These are phyloP conservation scores for Pseudanteris insignis DNA, from an alignment of 2,888 invertebrate species.

Conservation along the genomic window DNA sequence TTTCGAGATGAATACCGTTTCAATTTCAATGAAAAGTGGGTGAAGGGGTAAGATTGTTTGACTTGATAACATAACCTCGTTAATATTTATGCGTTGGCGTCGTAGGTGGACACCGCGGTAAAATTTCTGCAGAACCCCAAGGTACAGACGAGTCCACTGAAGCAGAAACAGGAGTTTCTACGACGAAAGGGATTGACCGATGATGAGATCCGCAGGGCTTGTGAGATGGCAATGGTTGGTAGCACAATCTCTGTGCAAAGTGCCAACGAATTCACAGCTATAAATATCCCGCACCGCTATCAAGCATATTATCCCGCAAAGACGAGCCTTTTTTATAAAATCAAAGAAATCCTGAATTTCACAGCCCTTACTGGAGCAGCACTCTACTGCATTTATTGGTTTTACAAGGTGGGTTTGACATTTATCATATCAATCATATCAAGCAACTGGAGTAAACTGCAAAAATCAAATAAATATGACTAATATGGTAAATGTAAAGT, in stretches of 20 bases:
- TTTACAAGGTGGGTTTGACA: conserved; percentile 89
- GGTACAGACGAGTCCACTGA: conserved; percentile 78
- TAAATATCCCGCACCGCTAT: conserved; percentile 54
- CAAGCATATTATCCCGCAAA: conserved; percentile 54
- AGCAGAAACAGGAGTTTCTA: conserved; percentile 82
- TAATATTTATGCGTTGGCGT: conserved; percentile 45
- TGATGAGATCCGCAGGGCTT: conserved; percentile 78
- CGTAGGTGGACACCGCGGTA: conserved; percentile 83
- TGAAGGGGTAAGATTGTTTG: neutral
- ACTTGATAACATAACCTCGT: conserved; percentile 12
- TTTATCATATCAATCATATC: no score
- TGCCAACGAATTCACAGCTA: conserved; percentile 52
- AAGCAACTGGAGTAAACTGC: no score
- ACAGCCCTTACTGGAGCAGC: conserved; percentile 81
- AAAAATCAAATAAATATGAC: no score
- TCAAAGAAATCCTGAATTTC: conserved; percentile 78
- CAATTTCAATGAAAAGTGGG: neutral
- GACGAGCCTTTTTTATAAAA: conserved; percentile 66
- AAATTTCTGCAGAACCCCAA: conserved; percentile 89
- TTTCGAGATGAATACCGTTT: no score
- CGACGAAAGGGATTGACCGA: conserved; percentile 81
- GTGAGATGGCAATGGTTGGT: conserved; percentile 69
- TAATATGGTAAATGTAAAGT: no score
- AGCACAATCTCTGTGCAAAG: conserved; percentile 36
- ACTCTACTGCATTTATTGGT: conserved; percentile 80